Evolutionary conservation across 2,113 vertebrate genomes (phyloP).

Genomic region (Loxodonta africana): DNA sequence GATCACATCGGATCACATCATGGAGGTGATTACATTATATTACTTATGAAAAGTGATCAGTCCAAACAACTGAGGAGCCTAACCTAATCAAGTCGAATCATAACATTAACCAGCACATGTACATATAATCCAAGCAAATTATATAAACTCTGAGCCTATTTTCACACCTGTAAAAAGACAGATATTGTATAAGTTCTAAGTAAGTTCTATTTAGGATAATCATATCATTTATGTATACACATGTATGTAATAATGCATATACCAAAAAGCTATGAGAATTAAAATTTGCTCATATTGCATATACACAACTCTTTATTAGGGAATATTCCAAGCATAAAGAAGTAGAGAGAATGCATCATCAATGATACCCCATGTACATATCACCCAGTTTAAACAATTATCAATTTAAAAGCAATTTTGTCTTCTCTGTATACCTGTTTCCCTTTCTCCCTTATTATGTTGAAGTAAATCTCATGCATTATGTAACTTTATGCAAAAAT

Average conservation of each 20-base stretch:
- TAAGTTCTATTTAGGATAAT: background rate
- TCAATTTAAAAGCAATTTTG: background rate
- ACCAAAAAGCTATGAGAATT: background rate
- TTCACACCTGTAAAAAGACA: background rate
- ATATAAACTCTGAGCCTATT: background rate
- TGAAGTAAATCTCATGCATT: background rate
- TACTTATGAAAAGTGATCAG: too few relatives aligned
- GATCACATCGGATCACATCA: too few relatives aligned
- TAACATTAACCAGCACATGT: too few relatives aligned
- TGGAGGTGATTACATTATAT: too few relatives aligned
- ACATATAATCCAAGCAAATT: background rate
- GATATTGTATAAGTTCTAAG: background rate
- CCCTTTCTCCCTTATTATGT: background rate
- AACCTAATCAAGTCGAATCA: too few relatives aligned
- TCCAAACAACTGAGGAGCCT: too few relatives aligned
- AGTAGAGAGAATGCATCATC: background rate
- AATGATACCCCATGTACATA: background rate
- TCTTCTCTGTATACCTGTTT: background rate
- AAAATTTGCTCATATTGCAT: background rate
- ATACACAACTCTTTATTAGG: background rate
- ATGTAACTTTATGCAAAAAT: background rate
- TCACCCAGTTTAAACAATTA: background rate
- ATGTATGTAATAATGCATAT: background rate
- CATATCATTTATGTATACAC: background rate
- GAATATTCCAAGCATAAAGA: background rate